phyloP scores from a whole-genome alignment of 2,797 vertebrate species.

The Phoxinus dragarum region DNA sequence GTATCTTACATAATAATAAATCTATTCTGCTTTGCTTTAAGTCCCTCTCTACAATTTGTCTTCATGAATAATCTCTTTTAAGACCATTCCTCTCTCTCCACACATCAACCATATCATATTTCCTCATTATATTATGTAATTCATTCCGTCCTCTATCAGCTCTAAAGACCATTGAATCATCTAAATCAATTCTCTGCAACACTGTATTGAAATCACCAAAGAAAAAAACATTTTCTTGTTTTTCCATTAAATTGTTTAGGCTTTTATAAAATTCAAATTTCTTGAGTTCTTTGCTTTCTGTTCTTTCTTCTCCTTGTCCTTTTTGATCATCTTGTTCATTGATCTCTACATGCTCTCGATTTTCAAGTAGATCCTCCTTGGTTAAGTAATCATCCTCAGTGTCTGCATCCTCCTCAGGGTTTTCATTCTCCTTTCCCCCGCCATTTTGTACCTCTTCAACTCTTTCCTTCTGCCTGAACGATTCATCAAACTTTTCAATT shows the following conservation, averaged over 20 bases:
- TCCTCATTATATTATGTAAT: background rate
- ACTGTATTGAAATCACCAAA: background rate
- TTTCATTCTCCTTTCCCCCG: background rate
- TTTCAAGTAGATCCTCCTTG: too few relatives aligned
- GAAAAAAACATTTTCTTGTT: background rate
- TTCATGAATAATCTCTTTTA: background rate
- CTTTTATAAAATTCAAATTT: background rate
- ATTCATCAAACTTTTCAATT: background rate
- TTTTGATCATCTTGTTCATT: background rate
- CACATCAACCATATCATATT: background rate
- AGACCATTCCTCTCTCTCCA: background rate
- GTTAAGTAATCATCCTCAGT: too few relatives aligned
- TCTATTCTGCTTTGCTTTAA: slow-evolving; percentile 30
- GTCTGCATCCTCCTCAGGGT: too few relatives aligned
- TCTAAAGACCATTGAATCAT: background rate
- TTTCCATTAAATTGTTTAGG: background rate
- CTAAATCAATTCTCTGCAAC: background rate
- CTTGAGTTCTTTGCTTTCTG: background rate
- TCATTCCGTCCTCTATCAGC: background rate
- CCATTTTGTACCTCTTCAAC: background rate
- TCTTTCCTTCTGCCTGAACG: background rate
- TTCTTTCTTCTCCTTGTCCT: background rate
- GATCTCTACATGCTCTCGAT: too few relatives aligned
- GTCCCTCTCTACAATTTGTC: background rate
- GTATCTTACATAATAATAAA: background rate